phyloP scores from a whole-genome alignment of 2,888 invertebrate genomes.

The Morpho helenor region DNA sequence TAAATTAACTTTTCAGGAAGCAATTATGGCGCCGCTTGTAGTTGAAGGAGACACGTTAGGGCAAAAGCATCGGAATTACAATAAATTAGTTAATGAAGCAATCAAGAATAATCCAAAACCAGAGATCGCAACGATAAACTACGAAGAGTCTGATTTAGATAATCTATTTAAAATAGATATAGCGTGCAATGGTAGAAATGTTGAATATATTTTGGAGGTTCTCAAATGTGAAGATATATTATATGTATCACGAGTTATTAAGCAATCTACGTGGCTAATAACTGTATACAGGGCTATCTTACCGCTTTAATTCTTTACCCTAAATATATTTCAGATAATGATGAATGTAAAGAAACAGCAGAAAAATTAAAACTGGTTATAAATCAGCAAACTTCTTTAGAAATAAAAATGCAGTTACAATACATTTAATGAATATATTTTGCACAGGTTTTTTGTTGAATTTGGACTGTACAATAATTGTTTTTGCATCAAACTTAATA shows the following conservation, averaged over 20 bases:
- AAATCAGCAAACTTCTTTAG: constrained; percentile 42
- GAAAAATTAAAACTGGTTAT: constrained; percentile 30
- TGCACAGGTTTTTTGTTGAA: too few relatives aligned
- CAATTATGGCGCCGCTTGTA: constrained; percentile 45
- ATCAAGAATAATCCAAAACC: constrained; percentile 25
- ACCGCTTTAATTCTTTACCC: constrained; percentile 27
- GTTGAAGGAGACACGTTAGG: constrained; percentile 45
- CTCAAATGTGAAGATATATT: constrained; percentile 52
- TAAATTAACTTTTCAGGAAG: constrained; percentile 23
- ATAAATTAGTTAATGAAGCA: constrained; percentile 38
- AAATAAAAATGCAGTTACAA: constrained; percentile 44
- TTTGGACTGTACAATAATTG: too few relatives aligned
- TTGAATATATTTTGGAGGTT: constrained; percentile 47
- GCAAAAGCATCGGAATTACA: constrained; percentile 46
- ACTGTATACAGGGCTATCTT: constrained; percentile 47
- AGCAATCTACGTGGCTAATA: constrained; percentile 50
- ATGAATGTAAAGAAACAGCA: constrained; percentile 17
- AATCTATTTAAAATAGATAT: constrained; percentile 55
- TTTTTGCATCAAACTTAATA: too few relatives aligned
- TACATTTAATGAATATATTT: not conserved
- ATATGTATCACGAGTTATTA: constrained; percentile 54
- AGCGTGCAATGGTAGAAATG: constrained; percentile 43
- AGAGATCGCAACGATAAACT: constrained; percentile 31
- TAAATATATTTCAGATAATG: constrained; percentile 14
- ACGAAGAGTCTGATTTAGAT: constrained; percentile 40